Conservation (phyloP, 2,113 vertebrate genomes). For the Hydrochoerus hydrochaeris region DNA sequence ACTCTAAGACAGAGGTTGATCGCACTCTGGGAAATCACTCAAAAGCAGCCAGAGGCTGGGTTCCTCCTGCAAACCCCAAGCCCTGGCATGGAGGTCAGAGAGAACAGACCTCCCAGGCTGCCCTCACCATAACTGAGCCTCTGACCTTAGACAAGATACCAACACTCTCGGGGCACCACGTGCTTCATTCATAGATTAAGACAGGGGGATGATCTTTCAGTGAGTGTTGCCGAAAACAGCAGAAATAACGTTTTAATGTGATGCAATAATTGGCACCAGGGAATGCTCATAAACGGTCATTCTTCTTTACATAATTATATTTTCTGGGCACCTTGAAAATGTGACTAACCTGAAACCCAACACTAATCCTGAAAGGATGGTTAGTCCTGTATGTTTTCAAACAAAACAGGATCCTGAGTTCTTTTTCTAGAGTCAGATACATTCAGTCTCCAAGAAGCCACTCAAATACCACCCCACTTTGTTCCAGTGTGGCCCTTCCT, state of each 20-base stretch:
- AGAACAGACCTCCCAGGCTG: neutral
- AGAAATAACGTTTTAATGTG: neutral
- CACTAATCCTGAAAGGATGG: constrained; percentile 1
- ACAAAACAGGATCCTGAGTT: neutral
- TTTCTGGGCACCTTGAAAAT: neutral
- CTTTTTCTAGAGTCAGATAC: neutral
- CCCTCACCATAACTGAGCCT: neutral
- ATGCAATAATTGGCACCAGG: neutral
- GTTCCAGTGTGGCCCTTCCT: neutral
- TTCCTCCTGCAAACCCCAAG: neutral
- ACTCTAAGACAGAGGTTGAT: neutral
- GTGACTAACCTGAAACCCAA: neutral
- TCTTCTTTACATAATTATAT: neutral
- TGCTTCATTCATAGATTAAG: neutral
- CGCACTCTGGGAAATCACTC: neutral
- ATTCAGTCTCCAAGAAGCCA: constrained; percentile 21
- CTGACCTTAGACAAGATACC: neutral
- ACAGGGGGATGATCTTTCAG: neutral
- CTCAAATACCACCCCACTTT: neutral
- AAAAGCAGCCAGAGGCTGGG: neutral
- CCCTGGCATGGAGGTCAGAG: neutral
- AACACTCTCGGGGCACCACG: neutral
- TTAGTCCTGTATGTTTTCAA: constrained; percentile 16
- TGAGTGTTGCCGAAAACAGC: neutral
- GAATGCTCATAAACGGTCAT: neutral